Conservation (phyloP, 53 echinoderm and acorn worm genomes). For the Echinometra lucunter region DNA sequence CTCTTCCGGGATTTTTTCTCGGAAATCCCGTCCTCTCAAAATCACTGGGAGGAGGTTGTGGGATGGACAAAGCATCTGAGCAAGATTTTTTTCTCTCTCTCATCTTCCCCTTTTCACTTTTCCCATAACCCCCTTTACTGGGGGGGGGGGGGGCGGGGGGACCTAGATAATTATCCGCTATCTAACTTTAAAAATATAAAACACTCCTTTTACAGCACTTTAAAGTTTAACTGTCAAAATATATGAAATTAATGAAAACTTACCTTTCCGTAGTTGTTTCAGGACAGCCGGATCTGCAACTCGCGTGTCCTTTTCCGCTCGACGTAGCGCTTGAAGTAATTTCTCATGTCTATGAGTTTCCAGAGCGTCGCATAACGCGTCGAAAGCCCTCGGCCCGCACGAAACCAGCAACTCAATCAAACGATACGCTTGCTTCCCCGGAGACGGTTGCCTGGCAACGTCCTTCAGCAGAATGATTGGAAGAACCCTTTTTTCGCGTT, state of each 20-base stretch:
- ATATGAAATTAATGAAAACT: background rate
- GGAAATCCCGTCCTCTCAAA: too few species aligned
- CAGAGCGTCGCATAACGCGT: constrained; percentile 53
- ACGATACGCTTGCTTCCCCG: constrained; percentile 54
- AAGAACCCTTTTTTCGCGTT: constrained; percentile 18
- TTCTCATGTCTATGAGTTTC: constrained; percentile 10
- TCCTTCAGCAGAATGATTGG: constrained; percentile 61
- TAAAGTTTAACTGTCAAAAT: background rate
- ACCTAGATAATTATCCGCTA: too few species aligned
- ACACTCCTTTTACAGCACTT: background rate
- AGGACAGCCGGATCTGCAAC: constrained; percentile 53
- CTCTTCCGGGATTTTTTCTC: too few species aligned
- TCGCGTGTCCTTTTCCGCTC: constrained; percentile 55
- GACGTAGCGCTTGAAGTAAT: constrained; percentile 45
- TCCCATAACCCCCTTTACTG: too few species aligned
- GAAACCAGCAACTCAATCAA: constrained; percentile 65
- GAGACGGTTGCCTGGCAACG: constrained; percentile 66
- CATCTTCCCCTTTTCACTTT: too few species aligned
- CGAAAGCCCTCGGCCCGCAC: constrained; percentile 68
- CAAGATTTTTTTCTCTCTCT: too few species aligned
- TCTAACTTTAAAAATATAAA: background rate
- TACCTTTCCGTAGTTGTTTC: constrained; percentile 58
- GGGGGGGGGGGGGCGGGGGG: background rate
- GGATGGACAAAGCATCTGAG: too few species aligned
- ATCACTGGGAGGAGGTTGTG: too few species aligned